These are phyloP conservation scores for Nephila pilipes DNA, from an alignment of 1,140 invertebrate genomes.

Conservation along the genomic window DNA sequence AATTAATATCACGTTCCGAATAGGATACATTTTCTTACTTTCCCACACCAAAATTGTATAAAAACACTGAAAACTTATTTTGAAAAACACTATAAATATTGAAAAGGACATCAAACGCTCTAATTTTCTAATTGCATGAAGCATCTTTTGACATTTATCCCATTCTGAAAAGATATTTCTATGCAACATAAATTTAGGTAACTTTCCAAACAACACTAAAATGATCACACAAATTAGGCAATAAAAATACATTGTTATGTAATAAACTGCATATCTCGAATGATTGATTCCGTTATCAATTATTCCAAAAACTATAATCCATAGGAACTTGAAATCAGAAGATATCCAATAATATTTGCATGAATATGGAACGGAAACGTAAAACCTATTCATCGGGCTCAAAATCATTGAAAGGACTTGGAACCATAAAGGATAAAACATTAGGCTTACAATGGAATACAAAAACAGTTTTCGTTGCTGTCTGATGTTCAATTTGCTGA, in stretches of 20 bases:
- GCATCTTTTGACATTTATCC: neutral
- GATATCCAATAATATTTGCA: neutral
- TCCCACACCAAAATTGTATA: neutral
- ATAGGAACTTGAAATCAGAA: neutral
- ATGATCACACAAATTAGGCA: neutral
- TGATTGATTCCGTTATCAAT: neutral
- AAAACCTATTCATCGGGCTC: no score
- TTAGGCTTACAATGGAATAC: neutral
- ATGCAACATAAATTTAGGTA: neutral
- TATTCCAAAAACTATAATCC: neutral
- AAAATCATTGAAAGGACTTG: neutral
- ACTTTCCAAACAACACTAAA: neutral
- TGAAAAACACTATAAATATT: neutral
- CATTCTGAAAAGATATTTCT: neutral
- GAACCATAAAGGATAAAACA: neutral
- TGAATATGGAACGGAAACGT: no score
- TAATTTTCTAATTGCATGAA: neutral
- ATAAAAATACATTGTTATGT: neutral
- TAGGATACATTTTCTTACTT: neutral
- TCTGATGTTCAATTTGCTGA: neutral
- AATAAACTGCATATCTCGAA: neutral
- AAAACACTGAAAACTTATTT: neutral
- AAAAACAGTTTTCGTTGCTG: neutral
- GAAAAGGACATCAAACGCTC: neutral
- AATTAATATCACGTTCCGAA: neutral